Conservation (phyloP, 2,113 vertebrate species). For the Mionectes macconnelli region DNA sequence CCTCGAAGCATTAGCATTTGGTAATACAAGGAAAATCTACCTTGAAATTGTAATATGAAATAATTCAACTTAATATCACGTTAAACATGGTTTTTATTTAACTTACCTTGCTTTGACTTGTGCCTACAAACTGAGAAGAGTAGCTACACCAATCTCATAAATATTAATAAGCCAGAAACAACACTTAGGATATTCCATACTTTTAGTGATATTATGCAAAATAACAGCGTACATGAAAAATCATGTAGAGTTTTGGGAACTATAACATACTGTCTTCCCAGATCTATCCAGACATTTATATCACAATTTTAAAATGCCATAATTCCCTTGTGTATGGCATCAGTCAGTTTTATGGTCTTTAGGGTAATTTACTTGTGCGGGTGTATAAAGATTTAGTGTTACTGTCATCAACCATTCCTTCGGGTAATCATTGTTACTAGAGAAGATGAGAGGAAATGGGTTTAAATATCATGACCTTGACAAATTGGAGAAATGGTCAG, state of each 20-base stretch:
- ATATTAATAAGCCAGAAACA: conserved; percentile 2
- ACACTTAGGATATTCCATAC: neutral
- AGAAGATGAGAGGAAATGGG: neutral
- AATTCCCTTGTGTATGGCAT: neutral
- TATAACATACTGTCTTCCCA: neutral
- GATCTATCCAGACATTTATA: neutral
- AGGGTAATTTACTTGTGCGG: neutral
- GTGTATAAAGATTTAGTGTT: conserved; percentile 14
- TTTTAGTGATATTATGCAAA: conserved; percentile 29
- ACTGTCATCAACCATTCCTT: neutral
- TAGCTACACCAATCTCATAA: neutral
- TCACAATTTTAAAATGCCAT: neutral
- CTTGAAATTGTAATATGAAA: neutral
- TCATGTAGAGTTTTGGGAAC: neutral
- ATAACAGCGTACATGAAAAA: neutral
- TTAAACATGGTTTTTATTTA: neutral
- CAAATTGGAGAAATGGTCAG: neutral
- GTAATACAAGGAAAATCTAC: neutral
- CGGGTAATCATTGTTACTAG: neutral
- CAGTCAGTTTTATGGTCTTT: conserved; percentile 18
- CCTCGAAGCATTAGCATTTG: neutral
- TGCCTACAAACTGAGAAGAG: neutral
- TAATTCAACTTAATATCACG: neutral
- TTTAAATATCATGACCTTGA: neutral
- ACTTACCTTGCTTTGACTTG: neutral